These are phyloP conservation scores for Oeneis ivallda DNA, from an alignment of 2,888 invertebrate genomes.

Conservation along the genomic window DNA sequence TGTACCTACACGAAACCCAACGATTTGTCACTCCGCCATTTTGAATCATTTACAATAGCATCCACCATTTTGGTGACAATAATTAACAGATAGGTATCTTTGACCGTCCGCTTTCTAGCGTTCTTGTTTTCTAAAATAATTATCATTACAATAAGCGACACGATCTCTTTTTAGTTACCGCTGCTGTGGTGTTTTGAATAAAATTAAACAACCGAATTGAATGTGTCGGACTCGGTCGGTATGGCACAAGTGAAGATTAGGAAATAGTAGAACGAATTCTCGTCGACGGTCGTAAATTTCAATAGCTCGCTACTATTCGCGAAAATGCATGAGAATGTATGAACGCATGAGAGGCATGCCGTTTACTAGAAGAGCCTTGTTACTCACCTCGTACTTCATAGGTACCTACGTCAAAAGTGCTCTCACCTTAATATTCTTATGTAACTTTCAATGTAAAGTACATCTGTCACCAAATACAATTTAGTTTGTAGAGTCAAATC, in stretches of 20 bases:
- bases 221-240: conserved; percentile 11
- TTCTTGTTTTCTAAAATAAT: conserved; percentile 79
- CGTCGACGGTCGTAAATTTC: conserved; percentile 4
- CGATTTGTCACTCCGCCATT: conserved; percentile 79
- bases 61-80: conserved; percentile 79
- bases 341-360: not conserved
- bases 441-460: too few species aligned
- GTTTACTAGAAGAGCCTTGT: not conserved
- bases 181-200: conserved; percentile 79
- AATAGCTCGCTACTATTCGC: conserved; percentile 11
- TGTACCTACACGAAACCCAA: conserved; percentile 68
- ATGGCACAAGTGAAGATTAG: conserved; percentile 55
- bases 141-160: conserved; percentile 78
- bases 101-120: conserved; percentile 75
- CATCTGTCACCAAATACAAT: too few species aligned
- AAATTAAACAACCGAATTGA: conserved; percentile 56
- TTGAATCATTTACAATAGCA: conserved; percentile 71
- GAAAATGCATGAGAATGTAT: conserved; percentile 8
- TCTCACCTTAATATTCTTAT: too few species aligned
- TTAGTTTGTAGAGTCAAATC: too few species aligned
- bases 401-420: not conserved
- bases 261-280: conserved; percentile 55
- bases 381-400: not conserved
- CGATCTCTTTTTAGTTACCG: conserved; percentile 78
- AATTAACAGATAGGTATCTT: conserved; percentile 80